phyloP scores from a whole-genome alignment of 92 coral and sea anemone genomes.

The Parazoanthus swiftii region DNA sequence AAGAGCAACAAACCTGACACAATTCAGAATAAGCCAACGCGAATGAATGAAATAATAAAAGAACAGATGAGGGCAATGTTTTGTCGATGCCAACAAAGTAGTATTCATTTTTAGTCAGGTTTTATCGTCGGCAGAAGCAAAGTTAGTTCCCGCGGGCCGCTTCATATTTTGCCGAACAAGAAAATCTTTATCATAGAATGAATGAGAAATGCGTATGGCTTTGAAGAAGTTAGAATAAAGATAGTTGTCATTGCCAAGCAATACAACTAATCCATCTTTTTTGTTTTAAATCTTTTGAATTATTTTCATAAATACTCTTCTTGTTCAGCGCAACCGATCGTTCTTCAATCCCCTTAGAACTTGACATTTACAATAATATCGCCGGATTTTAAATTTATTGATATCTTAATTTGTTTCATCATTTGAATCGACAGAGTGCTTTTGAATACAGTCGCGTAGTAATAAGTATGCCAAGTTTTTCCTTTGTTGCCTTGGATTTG shows the following conservation, averaged over 20 bases:
- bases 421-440: slow-evolving; percentile 1
- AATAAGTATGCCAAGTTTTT: not conserved
- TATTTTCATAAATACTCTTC: slow-evolving; percentile 18
- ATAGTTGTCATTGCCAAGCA: not conserved
- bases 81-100: not conserved
- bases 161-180: not conserved
- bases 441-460: slow-evolving; percentile 4
- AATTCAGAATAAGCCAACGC: slow-evolving; percentile 22
- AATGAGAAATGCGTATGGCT: not conserved
- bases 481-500: slow-evolving; percentile 22
- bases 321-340: slow-evolving; percentile 14
- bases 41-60: slow-evolving; percentile 23
- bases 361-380: slow-evolving; percentile 23
- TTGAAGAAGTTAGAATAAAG: not conserved
- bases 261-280: not conserved
- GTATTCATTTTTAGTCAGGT: not conserved
- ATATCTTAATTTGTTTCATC: slow-evolving; percentile 34
- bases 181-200: not conserved
- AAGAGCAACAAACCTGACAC: slow-evolving; percentile 22
- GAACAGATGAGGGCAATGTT: not conserved
- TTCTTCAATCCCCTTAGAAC: not conserved
- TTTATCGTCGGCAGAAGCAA: not conserved
- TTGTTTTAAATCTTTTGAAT: slow-evolving; percentile 37
- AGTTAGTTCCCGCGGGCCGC: not conserved
- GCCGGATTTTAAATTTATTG: slow-evolving; percentile 30